These are phyloP conservation scores for Ernsta delagoae DNA, from an alignment of 2,888 invertebrate species.

Conservation along the genomic window DNA sequence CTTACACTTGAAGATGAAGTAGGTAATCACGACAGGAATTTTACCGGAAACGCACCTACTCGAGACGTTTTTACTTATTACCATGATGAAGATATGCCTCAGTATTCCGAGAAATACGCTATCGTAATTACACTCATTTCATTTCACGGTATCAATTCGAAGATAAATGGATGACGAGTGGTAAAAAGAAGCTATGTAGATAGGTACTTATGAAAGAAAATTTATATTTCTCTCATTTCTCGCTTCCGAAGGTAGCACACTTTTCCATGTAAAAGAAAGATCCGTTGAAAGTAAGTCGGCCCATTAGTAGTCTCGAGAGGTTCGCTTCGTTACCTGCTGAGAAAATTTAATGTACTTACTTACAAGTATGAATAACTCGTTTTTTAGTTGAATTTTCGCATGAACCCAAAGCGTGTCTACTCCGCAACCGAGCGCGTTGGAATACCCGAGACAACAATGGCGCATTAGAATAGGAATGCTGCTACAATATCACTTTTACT, in stretches of 20 bases:
- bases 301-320: slow-evolving; percentile 25
- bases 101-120: no score
- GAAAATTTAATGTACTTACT: slow-evolving; percentile 15
- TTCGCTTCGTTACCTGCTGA: slow-evolving; percentile 20
- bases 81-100: no score
- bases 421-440: background rate
- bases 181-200: background rate
- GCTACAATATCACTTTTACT: background rate
- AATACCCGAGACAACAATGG: slow-evolving; percentile 9
- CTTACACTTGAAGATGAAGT: no score
- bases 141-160: background rate
- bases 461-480: slow-evolving; percentile 5
- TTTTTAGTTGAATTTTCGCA: background rate
- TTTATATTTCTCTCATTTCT: background rate
- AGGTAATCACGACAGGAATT: no score
- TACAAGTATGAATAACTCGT: slow-evolving; percentile 5
- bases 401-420: background rate
- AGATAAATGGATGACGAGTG: slow-evolving; percentile 2
- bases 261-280: slow-evolving; percentile 17
- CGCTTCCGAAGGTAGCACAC: slow-evolving; percentile 1
- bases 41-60: no score
- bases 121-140: background rate
- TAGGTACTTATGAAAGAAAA: background rate
- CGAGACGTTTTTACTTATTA: no score
- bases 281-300: slow-evolving; percentile 17